Base-by-base conservation (phyloP, 2,797 vertebrate species). In the Sylvilagus floridanus region DNA sequence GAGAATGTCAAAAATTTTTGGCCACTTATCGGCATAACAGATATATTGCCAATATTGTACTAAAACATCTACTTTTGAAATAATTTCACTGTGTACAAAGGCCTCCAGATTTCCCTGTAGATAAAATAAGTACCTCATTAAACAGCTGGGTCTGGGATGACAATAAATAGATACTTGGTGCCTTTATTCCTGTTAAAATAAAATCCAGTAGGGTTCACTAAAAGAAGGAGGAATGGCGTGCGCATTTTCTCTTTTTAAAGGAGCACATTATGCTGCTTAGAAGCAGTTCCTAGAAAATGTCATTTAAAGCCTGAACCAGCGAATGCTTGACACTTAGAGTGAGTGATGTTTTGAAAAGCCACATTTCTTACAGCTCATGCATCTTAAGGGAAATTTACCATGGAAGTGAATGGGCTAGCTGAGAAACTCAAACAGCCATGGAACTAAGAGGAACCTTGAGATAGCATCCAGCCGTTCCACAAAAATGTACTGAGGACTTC, bases 301-400 rank as follows among this genome's bases (percentile, higher is more conserved):
- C 19, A 32, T 95, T 96, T 95, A 60, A 94, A 91, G 57, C 85
- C 85, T 92, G 81, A 69, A 30, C 50, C 16, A 24, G 21, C 21
- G 14, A 94, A 42, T 22, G 19, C 79, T 50, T 95, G 35, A 86
- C 86, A 94, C 84, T 90, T 62, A 91, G 7, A 82, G 37, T 90
- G 87, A 97, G 87, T n/a, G 95, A 91, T 63, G 92, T 72, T 96
- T 97, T 91, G 84, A 85, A 93, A 96, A 79, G 88, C 86, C 86
- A 84, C 60, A 81, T 35, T 95, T 79, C 79, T 79, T 84, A 66
- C 35, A 63, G 11, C 9, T n/a, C 2, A 11, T 68, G 35, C 47
- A 35, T 89, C 93, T 90, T 75, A 63, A 95, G 77, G 73, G 79
- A 81, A 84, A 84, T 93, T 93, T 86, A 94, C 37, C 57, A 88